These are phyloP conservation scores for Acanthaster planci DNA, from an alignment of 35 echinoderm and acorn worm species.

Conservation along the genomic window DNA sequence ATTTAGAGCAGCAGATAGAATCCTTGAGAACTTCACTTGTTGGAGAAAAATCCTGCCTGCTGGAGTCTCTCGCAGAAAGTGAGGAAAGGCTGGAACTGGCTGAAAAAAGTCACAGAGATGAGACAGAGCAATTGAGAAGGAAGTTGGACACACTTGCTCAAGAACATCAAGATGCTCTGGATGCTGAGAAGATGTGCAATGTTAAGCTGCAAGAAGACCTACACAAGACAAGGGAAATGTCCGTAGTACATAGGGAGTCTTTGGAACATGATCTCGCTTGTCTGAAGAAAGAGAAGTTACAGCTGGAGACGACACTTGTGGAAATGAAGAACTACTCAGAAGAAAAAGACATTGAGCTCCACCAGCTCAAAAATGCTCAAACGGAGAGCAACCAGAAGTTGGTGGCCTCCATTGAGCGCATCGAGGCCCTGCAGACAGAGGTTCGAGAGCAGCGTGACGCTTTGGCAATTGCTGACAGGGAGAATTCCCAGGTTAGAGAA, in stretches of 20 bases:
- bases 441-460: slow-evolving; percentile 19
- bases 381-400: slow-evolving; percentile 18
- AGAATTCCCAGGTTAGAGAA: neutral
- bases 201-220: neutral
- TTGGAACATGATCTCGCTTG: neutral
- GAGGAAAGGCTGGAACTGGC: slow-evolving; percentile 52
- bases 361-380: slow-evolving; percentile 37
- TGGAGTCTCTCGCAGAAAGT: slow-evolving; percentile 65
- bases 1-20: slow-evolving; percentile 29
- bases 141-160: slow-evolving; percentile 1
- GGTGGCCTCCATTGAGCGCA: neutral
- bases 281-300: slow-evolving; percentile 34
- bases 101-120: slow-evolving; percentile 18
- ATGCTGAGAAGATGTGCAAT: neutral
- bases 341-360: slow-evolving; percentile 14
- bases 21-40: slow-evolving; percentile 49
- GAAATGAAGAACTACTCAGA: slow-evolving; percentile 2
- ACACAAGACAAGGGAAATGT: neutral
- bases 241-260: neutral
- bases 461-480: neutral
- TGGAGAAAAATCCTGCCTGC: slow-evolving; percentile 51
- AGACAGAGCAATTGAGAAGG: slow-evolving; percentile 14
- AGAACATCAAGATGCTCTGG: slow-evolving; percentile 3
- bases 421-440: neutral
- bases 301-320: neutral